Conservation (phyloP, 2,888 invertebrate species). For the Piscicola geometra region DNA sequence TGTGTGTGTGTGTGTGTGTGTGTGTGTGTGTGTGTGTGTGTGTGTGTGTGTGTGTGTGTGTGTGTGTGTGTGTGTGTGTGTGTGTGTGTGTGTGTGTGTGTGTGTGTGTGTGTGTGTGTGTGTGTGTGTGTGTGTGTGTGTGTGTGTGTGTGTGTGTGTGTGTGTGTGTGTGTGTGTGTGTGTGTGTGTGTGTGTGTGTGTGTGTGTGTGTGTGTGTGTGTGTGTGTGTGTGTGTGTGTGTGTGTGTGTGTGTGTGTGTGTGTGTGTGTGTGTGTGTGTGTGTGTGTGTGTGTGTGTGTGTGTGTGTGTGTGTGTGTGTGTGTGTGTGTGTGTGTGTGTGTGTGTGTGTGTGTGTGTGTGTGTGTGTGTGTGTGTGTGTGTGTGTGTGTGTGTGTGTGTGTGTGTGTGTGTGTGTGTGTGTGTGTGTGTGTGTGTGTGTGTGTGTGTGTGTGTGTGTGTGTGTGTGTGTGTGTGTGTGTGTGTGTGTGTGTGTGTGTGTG, state of each 20-base stretch:
- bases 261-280: constrained; percentile 15
- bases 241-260: constrained; percentile 18
- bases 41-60: background rate
- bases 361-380: constrained; percentile 16
- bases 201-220: constrained; percentile 18
- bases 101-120: too few species aligned
- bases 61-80: constrained; percentile 18
- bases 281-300: constrained; percentile 15
- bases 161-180: too few species aligned
- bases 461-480: constrained; percentile 14
- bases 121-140: too few species aligned
- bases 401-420: constrained; percentile 17
- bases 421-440: constrained; percentile 15
- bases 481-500: constrained; percentile 16
- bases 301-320: constrained; percentile 21
- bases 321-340: constrained; percentile 16
- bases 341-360: constrained; percentile 20
- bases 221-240: constrained; percentile 13
- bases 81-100: background rate
- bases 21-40: too few species aligned
- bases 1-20: too few species aligned
- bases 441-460: constrained; percentile 7
- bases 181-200: constrained; percentile 11
- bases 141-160: too few species aligned
- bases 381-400: constrained; percentile 15